Conservation (phyloP, 1,140 invertebrate species). For the Papilio glaucus region DNA sequence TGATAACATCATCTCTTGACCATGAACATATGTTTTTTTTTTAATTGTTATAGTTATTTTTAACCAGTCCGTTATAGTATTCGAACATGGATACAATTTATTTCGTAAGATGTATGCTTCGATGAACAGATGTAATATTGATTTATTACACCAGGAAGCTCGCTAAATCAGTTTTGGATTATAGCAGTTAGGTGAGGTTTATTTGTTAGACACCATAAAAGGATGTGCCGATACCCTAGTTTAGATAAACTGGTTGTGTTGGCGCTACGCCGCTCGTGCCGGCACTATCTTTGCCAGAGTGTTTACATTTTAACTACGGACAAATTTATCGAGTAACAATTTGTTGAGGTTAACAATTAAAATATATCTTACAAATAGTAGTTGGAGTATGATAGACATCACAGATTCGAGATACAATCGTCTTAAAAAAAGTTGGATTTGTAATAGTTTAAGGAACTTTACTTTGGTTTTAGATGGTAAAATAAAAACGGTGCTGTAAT, state of each 20-base stretch:
- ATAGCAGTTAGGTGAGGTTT: constrained; percentile 27
- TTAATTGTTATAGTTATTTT: too few relatives aligned
- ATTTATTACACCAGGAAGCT: constrained; percentile 34
- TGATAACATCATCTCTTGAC: too few relatives aligned
- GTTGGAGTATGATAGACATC: too few relatives aligned
- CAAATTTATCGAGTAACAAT: constrained; percentile 25
- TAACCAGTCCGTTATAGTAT: background rate
- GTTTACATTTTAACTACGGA: constrained; percentile 8
- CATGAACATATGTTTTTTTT: too few relatives aligned
- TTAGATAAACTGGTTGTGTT: constrained; percentile 50
- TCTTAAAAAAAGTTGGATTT: background rate
- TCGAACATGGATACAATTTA: background rate
- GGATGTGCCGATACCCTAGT: constrained; percentile 52
- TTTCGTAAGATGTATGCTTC: background rate
- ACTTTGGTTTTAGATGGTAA: too few relatives aligned
- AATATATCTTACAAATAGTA: background rate
- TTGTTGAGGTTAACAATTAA: constrained; percentile 24
- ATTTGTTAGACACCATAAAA: constrained; percentile 42
- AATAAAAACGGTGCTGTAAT: too few relatives aligned
- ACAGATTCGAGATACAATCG: background rate
- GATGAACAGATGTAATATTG: constrained; percentile 26
- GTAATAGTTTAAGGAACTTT: background rate
- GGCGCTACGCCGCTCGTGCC: constrained; percentile 13
- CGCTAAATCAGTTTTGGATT: constrained; percentile 32
- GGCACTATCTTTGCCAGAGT: constrained; percentile 14